Evolutionary conservation across 2,888 invertebrate genomes (phyloP).

Genomic region (Formica aserva): DNA sequence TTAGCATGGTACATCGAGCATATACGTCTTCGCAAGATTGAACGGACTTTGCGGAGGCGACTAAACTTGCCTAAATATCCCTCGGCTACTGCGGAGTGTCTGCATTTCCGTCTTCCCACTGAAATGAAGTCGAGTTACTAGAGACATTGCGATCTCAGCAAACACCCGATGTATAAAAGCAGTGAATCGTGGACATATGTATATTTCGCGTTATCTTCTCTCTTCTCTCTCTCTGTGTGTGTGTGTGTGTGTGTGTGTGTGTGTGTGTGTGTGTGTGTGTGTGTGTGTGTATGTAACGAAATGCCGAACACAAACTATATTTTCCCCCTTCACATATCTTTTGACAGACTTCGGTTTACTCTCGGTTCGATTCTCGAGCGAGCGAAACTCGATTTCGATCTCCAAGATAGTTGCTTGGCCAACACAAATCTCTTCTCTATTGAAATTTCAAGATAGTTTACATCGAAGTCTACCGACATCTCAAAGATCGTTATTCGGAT

Average conservation of each 20-base stretch:
- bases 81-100: conserved; percentile 11
- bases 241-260: too few relatives aligned
- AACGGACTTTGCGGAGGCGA: conserved; percentile 42
- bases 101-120: not conserved
- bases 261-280: too few relatives aligned
- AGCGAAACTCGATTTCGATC: not conserved
- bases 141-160: conserved; percentile 25
- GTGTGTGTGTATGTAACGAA: not conserved
- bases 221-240: not conserved
- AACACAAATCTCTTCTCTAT: conserved; percentile 14
- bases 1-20: conserved; percentile 11
- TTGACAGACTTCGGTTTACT: conserved; percentile 3
- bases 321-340: not conserved
- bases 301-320: conserved; percentile 9
- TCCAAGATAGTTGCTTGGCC: not conserved
- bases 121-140: not conserved
- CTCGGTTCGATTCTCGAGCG: not conserved
- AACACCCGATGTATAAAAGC: conserved; percentile 24
- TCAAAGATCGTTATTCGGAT: conserved; percentile 2
- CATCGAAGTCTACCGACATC: not conserved
- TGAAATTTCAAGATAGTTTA: not conserved
- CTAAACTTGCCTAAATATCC: conserved; percentile 51
- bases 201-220: conserved; percentile 7
- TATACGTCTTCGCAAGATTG: conserved; percentile 35
- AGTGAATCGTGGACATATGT: conserved; percentile 26